Conservation (phyloP, 2,888 invertebrate species). For the Xylota sylvarum region DNA sequence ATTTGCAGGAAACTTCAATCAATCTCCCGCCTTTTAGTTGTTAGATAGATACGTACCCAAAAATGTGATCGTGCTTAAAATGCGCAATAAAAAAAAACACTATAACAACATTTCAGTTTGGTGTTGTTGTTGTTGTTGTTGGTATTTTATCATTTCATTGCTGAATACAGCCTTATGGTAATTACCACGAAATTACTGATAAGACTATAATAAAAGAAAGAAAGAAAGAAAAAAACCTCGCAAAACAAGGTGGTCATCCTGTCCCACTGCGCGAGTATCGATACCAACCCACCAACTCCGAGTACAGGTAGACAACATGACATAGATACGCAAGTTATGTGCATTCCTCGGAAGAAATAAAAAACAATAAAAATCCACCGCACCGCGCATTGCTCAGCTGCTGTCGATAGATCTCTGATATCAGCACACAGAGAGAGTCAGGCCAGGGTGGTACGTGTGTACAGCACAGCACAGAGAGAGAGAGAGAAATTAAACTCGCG, state of each 20-base stretch:
- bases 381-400: slow-evolving; percentile 44
- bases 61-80: neutral
- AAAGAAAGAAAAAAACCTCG: slow-evolving; percentile 6
- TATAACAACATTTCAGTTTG: no score
- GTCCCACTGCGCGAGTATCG: neutral
- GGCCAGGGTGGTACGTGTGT: neutral
- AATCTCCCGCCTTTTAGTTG: no score
- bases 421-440: neutral
- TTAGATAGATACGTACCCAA: neutral
- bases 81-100: neutral
- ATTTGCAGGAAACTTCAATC: no score
- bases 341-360: slow-evolving; percentile 13
- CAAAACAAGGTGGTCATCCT: slow-evolving; percentile 32
- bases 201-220: slow-evolving; percentile 17
- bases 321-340: slow-evolving; percentile 29
- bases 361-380: slow-evolving; percentile 41
- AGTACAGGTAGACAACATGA: slow-evolving; percentile 32
- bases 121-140: neutral
- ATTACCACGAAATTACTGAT: slow-evolving; percentile 24
- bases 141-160: neutral
- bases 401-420: slow-evolving; percentile 50
- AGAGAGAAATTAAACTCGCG: slow-evolving; percentile 27
- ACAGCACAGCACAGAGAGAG: neutral
- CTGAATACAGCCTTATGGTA: slow-evolving; percentile 6
- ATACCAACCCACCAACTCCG: slow-evolving; percentile 32